These are phyloP conservation scores for Auanema freiburgensis DNA, from an alignment of 2,888 invertebrate species.

Conservation along the genomic window DNA sequence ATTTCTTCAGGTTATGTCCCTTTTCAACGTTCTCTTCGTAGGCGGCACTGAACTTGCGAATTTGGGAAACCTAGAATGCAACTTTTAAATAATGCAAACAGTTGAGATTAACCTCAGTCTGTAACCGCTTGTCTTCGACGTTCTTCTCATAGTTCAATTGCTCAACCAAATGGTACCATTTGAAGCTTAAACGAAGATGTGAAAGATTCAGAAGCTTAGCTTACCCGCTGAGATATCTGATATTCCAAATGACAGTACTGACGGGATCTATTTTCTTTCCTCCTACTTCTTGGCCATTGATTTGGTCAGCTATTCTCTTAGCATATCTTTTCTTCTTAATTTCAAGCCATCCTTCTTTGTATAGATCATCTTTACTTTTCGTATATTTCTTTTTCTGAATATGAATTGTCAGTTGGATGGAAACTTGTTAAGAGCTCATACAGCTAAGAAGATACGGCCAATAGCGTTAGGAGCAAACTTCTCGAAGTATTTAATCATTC, in stretches of 20 bases:
- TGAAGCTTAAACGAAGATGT: slow-evolving; percentile 73
- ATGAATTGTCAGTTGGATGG: neutral
- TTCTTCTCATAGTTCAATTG: slow-evolving; percentile 88
- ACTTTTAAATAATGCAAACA: neutral
- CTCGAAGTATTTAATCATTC: slow-evolving; percentile 50
- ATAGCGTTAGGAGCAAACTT: slow-evolving; percentile 46
- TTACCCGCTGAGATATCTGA: slow-evolving; percentile 85
- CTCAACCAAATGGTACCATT: slow-evolving; percentile 93
- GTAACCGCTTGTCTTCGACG: slow-evolving; percentile 78
- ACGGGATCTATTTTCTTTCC: slow-evolving; percentile 83
- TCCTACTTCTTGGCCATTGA: slow-evolving; percentile 81
- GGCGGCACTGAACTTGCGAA: slow-evolving; percentile 85
- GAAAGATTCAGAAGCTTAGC: slow-evolving; percentile 11
- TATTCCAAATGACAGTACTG: slow-evolving; percentile 89
- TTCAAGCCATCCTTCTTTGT: slow-evolving; percentile 62
- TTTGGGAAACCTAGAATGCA: slow-evolving; percentile 79
- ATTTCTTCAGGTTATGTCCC: slow-evolving; percentile 57
- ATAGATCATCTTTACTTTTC: slow-evolving; percentile 27
- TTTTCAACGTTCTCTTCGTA: slow-evolving; percentile 73
- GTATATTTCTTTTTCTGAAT: slow-evolving; percentile 38
- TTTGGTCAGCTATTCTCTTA: slow-evolving; percentile 33
- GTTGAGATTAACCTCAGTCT: slow-evolving; percentile 42
- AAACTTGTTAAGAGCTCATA: slow-evolving; percentile 13
- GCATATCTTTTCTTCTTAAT: slow-evolving; percentile 53
- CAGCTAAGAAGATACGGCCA: slow-evolving; percentile 55